Percentiles rank a stretch among this genome's conserved stretches.
Evolutionary conservation across 1,140 invertebrate genomes (phyloP).

Genomic region (Gryon sp.): DNA sequence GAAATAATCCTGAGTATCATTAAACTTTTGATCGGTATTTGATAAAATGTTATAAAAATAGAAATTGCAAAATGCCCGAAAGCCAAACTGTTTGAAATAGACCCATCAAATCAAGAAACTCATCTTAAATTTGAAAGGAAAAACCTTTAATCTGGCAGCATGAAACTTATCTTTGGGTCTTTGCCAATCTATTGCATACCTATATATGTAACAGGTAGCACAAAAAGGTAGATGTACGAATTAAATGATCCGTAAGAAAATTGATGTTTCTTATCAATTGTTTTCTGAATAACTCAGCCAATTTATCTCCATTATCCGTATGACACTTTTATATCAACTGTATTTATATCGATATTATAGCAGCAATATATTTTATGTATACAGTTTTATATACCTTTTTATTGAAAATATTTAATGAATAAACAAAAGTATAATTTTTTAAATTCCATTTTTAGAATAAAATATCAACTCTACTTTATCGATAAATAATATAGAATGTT

Average conservation of each 20-base stretch:
- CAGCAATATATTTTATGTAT: too few relatives aligned
- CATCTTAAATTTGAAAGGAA: conserved; percentile 43
- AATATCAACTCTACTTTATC: too few relatives aligned
- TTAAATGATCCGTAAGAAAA: conserved; percentile 25
- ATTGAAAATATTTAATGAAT: too few relatives aligned
- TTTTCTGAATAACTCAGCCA: conserved; percentile 10
- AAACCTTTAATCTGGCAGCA: conserved; percentile 37
- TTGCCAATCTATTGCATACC: conserved; percentile 40
- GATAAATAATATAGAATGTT: too few relatives aligned
- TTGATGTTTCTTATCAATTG: conserved; percentile 35
- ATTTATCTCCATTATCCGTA: conserved; percentile 1
- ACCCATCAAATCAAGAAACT: conserved; percentile 38
- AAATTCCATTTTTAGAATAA: too few relatives aligned
- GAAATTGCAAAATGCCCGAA: neutral
- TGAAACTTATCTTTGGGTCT: conserved; percentile 37
- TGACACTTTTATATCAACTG: too few relatives aligned
- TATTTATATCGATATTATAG: too few relatives aligned
- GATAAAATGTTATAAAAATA: conserved; percentile 21
- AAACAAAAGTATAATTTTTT: too few relatives aligned
- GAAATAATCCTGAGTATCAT: too few relatives aligned
- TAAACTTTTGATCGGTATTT: neutral
- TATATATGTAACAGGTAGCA: conserved; percentile 49
- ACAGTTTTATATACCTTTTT: too few relatives aligned
- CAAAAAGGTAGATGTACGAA: conserved; percentile 37
- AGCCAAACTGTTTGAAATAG: conserved; percentile 38